phyloP scores from a whole-genome alignment of 2,113 vertebrate genomes.

The Panthera tigris region DNA sequence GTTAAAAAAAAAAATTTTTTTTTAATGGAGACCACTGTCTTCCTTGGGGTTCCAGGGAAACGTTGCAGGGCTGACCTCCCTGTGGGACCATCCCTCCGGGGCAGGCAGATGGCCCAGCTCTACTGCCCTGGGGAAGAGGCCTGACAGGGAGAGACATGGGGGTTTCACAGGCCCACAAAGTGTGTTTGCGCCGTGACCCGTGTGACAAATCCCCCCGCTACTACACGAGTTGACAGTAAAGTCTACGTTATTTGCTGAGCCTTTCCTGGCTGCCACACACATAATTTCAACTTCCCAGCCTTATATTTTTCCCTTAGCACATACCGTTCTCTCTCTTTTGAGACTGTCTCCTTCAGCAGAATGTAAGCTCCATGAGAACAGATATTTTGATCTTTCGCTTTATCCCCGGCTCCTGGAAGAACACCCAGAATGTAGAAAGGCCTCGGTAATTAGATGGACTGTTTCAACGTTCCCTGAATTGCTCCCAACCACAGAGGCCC shows the following conservation, averaged over 20 bases:
- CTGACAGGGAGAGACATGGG: background rate
- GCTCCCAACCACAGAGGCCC: background rate
- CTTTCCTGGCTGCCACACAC: background rate
- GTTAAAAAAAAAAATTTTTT: no score
- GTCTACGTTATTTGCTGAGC: background rate
- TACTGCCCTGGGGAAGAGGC: background rate
- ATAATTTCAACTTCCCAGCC: background rate
- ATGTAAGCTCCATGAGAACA: background rate
- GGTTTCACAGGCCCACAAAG: background rate
- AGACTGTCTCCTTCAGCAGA: background rate
- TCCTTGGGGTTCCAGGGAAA: background rate
- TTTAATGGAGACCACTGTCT: background rate
- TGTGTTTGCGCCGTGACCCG: background rate
- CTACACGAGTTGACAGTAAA: background rate
- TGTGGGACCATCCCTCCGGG: background rate
- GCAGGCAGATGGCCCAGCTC: background rate
- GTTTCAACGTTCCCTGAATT: background rate
- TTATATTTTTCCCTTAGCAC: background rate
- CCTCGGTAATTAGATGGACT: no score
- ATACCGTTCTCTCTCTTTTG: no score
- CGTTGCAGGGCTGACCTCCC: background rate
- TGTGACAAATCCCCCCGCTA: background rate
- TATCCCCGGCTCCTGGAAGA: background rate
- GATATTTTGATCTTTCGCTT: background rate
- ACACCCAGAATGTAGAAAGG: background rate